Evolutionary conservation across 1,140 invertebrate species (phyloP), one percentile per base, ranked within the genome.

Genomic region (Ephestia elutella): DNA sequence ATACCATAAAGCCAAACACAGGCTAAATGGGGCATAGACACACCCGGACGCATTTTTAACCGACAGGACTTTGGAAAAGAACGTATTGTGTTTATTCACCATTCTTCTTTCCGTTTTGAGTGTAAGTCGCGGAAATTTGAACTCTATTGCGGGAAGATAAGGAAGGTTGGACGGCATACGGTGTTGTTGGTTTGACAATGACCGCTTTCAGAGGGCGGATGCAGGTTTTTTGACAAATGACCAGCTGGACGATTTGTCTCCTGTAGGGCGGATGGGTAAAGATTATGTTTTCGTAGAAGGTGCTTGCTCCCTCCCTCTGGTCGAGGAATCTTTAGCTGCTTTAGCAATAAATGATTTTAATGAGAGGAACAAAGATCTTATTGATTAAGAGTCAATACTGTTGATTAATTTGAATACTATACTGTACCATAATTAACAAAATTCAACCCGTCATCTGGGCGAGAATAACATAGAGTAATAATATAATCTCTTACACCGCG

Each of bases 201-300:
- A 70, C 76, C 79, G 75, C 77, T 84, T 87, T 82, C 76, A 78
- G 68, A 71, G 64, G 73, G 74, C 85, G 85, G 85, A 87, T 83
- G 78, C 82, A 87, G 79, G 80, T 82, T 83, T 85, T 87, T 85
- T 87, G 85, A 87, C 74, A 87, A 87, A 87, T 87, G 81, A 78
- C 79, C 79, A 81, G 74, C 78, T 71, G 64, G 73, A 67, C 81
- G 81, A 83, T 87, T 87, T 87, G 82, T 87, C 82, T 87, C 79
- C 71, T 65, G 76, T 73, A 75, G 81, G 84, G 81, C 78, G 79
- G 73, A 67, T 65, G 54, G 63, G 49, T 80, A 83, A 63, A 86
- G 85, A 84, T 54, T 75, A 78, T 51, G 55, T 11, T 32, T 11
- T 11, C 11, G 30, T 5, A 32, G 11, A 32, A 32, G 30, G 11